Evolutionary conservation across 2,888 invertebrate genomes (phyloP).

Genomic region (Heliconius hortense): DNA sequence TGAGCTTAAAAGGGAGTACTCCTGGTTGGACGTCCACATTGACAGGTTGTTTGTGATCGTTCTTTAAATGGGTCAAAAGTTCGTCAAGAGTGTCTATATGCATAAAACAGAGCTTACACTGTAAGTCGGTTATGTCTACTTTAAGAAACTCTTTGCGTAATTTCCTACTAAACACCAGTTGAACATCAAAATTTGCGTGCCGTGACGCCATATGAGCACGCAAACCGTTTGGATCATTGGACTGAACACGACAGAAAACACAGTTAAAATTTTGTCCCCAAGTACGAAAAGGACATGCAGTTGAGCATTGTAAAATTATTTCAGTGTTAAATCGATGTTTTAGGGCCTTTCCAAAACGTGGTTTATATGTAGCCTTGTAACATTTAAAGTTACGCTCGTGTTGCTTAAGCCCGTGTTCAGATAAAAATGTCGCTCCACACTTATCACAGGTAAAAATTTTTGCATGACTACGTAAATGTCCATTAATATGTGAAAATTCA

Average conservation of each 20-base stretch:
- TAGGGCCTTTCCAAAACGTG: constrained; percentile 69
- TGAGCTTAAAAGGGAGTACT: constrained; percentile 71
- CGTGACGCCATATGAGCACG: constrained; percentile 70
- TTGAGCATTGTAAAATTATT: constrained; percentile 73
- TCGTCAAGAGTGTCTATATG: constrained; percentile 68
- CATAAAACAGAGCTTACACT: constrained; percentile 72
- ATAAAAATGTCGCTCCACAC: constrained; percentile 71
- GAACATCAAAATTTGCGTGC: constrained; percentile 70
- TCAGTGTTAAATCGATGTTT: constrained; percentile 74
- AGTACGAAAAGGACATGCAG: constrained; percentile 72
- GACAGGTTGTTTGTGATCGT: constrained; percentile 73
- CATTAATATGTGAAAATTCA: constrained; percentile 73
- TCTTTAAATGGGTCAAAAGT: constrained; percentile 66
- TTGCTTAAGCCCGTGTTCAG: constrained; percentile 69
- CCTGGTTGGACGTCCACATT: constrained; percentile 72
- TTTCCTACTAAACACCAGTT: constrained; percentile 70
- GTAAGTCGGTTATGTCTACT: constrained; percentile 72
- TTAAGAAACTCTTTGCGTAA: constrained; percentile 72
- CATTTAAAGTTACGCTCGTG: constrained; percentile 74
- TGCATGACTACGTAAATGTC: constrained; percentile 69
- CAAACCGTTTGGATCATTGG: constrained; percentile 72
- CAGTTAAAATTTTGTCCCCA: constrained; percentile 78
- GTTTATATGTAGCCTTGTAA: constrained; percentile 71
- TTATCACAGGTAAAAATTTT: constrained; percentile 75
- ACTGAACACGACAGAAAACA: constrained; percentile 71